Base-by-base conservation (phyloP, 2,113 vertebrate species). In the Myrmecophaga tridactyla region DNA sequence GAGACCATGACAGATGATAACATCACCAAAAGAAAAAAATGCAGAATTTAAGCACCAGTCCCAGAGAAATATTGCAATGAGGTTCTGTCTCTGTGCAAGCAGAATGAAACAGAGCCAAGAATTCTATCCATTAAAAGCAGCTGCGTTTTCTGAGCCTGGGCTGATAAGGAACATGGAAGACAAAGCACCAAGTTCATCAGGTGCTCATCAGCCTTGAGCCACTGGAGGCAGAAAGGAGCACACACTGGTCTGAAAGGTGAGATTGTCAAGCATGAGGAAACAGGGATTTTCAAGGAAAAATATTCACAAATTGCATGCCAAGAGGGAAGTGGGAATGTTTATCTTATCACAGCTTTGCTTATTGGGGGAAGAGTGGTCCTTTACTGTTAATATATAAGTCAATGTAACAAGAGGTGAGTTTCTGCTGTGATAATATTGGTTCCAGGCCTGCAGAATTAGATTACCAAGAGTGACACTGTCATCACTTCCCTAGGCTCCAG, bases 221-320 rank as follows among this genome's bases (percentile, higher is more conserved):
- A 91, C 0, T 1, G 76, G 73, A 14, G 95, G 73, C 6, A 89
- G 97, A 92, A 63, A 46, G 62, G 95, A 53, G 89, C 77, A 76
- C 91, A 95, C 91, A 76, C 94, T 48, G 72, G 95, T 89, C 92
- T 90, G 89, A 95, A 89, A 92, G 97, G 89, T 76, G 95, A 84
- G 96, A 96, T 90, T 89, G 96, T 95, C 92, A 90, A 95, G 96
- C 73, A 7, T 97, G 97, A 97, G 91, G 85, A 90, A 96, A 97
- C 96, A 96, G 97, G 98, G 97, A 96, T 97, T 96, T 95, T 25
- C 91, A 96, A 78, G 34, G 1, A 83, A 96, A 95, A 90, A 77
- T 1, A 9, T 85, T 94, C 89, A 72, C 95, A 95, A 86, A 96
- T 85, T 73, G 96, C 93, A 87, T 96, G 84, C 97, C 94, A 41